A percentile compares a stretch with the other conserved stretches of the same genome.
These are phyloP conservation scores for Agrypnia vestita DNA, from an alignment of 1,140 invertebrate species.

Conservation along the genomic window DNA sequence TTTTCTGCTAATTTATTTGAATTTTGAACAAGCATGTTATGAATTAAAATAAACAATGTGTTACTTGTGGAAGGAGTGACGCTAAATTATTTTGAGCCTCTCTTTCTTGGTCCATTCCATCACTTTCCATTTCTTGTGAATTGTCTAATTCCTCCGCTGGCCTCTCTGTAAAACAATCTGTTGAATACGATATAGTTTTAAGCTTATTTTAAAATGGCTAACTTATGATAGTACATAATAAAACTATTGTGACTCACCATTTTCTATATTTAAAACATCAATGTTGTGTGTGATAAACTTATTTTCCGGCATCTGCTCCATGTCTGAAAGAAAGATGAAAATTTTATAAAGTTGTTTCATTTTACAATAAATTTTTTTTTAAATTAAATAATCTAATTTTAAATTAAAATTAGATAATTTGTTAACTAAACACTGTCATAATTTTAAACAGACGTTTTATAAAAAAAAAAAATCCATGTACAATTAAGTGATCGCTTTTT, in stretches of 20 bases:
- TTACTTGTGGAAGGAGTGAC: slow-evolving; percentile 51
- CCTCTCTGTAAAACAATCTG: slow-evolving; percentile 5
- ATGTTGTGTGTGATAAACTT: slow-evolving; percentile 9
- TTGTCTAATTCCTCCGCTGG: slow-evolving; percentile 12
- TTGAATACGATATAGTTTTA: background rate
- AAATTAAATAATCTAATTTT: too few relatives aligned
- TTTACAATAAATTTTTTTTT: too few relatives aligned
- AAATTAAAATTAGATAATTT: too few relatives aligned
- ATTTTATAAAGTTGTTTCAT: too few relatives aligned
- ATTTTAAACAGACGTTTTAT: too few relatives aligned
- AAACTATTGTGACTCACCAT: background rate
- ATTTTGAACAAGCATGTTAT: too few relatives aligned
- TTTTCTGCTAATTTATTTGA: too few relatives aligned
- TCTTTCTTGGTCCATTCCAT: slow-evolving; percentile 47
- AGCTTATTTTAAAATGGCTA: background rate
- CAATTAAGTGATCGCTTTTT: too few relatives aligned
- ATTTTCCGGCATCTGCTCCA: slow-evolving; percentile 10
- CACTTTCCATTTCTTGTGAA: slow-evolving; percentile 46
- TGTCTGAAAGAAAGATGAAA: slow-evolving; percentile 7
- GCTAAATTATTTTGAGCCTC: slow-evolving; percentile 55
- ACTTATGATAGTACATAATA: background rate
- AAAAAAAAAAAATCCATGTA: too few relatives aligned
- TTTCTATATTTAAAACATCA: slow-evolving; percentile 9
- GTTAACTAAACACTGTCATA: too few relatives aligned
- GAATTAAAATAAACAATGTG: background rate